These are phyloP conservation scores for Lottia gigantea DNA, from an alignment of 2,888 invertebrate genomes.

Conservation along the genomic window DNA sequence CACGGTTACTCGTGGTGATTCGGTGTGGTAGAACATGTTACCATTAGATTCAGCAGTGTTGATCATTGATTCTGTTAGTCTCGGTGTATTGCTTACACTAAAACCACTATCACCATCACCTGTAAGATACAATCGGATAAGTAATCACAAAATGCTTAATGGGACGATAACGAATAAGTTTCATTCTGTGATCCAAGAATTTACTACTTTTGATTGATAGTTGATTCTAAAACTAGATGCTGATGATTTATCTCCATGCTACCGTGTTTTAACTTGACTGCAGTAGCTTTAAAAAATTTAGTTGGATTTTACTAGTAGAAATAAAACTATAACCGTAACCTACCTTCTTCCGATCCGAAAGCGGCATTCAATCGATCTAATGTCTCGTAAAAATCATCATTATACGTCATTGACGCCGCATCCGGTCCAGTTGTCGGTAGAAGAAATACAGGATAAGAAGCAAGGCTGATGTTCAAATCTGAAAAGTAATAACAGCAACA, in stretches of 20 bases:
- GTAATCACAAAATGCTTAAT: no score
- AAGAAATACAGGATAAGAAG: constrained; percentile 52
- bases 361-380: constrained; percentile 33
- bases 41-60: background rate
- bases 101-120: constrained; percentile 57
- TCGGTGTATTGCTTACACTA: constrained; percentile 49
- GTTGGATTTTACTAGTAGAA: background rate
- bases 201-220: no score
- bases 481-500: background rate
- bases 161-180: no score
- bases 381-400: constrained; percentile 24
- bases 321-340: constrained; percentile 6
- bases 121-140: constrained; percentile 20
- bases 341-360: constrained; percentile 48
- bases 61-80: constrained; percentile 26
- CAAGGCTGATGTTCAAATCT: constrained; percentile 35
- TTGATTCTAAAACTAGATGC: no score
- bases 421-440: constrained; percentile 45
- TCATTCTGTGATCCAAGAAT: no score
- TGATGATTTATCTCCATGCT: no score
- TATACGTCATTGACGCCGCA: constrained; percentile 32
- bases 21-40: constrained; percentile 1
- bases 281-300: background rate
- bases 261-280: no score
- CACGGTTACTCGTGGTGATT: background rate